These are phyloP conservation scores for Coluber constrictor DNA, from an alignment of 2,797 vertebrate species.

Conservation along the genomic window DNA sequence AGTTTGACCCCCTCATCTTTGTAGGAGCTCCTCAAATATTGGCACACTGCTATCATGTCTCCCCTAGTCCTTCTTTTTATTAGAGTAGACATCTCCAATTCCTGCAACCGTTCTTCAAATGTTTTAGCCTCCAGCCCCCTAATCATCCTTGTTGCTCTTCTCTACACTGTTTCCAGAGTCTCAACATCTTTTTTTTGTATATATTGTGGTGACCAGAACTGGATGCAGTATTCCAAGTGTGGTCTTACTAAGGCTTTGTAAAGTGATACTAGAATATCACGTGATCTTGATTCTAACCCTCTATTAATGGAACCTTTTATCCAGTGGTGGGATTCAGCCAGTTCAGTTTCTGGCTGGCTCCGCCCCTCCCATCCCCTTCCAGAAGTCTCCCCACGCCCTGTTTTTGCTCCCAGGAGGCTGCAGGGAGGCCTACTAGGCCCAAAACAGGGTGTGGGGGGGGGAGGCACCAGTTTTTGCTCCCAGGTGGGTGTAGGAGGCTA, in stretches of 20 bases:
- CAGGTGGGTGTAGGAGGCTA: too few species aligned
- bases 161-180: background rate
- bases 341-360: too few species aligned
- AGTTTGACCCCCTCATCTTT: background rate
- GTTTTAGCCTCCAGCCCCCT: background rate
- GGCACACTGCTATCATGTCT: background rate
- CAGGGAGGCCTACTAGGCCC: too few species aligned
- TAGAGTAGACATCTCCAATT: background rate
- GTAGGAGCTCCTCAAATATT: background rate
- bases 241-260: background rate
- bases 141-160: background rate
- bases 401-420: too few species aligned
- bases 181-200: background rate
- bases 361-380: too few species aligned
- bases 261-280: background rate
- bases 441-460: too few species aligned
- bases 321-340: too few species aligned
- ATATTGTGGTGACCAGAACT: background rate
- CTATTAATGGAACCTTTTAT: background rate
- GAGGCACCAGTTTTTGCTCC: too few species aligned
- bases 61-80: background rate
- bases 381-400: too few species aligned
- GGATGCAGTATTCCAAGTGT: background rate
- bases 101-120: background rate
- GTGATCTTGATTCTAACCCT: background rate